Evolutionary conservation across 2,888 invertebrate genomes (phyloP).

Genomic region (Polymixis flavicincta): DNA sequence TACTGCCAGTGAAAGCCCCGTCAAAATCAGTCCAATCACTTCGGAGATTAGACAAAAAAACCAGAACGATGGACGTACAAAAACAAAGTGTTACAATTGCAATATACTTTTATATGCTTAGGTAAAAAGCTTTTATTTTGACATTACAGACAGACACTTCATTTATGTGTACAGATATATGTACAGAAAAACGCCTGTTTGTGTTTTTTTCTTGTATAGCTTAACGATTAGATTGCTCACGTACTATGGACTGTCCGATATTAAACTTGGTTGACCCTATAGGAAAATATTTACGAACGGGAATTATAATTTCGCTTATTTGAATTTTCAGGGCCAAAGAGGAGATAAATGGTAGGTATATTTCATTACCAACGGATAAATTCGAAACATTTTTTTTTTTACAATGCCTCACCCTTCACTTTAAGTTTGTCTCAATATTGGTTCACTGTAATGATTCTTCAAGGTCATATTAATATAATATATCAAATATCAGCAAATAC

Average conservation of each 20-base stretch:
- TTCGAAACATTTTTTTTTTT: neutral
- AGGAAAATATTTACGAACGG: neutral
- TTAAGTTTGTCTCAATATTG: slow-evolving; percentile 12
- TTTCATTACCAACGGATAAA: neutral
- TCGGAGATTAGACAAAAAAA: too few relatives aligned
- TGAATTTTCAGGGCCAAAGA: neutral
- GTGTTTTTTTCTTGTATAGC: neutral
- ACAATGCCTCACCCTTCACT: neutral
- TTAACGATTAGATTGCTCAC: neutral
- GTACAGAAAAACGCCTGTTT: neutral
- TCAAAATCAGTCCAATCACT: too few relatives aligned
- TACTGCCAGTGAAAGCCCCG: too few relatives aligned
- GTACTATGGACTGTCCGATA: too few relatives aligned
- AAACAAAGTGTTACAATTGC: too few relatives aligned
- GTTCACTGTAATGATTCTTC: neutral
- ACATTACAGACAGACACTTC: too few relatives aligned
- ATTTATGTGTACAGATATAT: too few relatives aligned
- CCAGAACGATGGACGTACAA: too few relatives aligned
- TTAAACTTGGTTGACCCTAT: neutral
- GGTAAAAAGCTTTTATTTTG: too few relatives aligned
- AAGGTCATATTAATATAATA: neutral
- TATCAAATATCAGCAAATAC: slow-evolving; percentile 27
- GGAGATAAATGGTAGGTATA: neutral
- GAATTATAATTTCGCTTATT: neutral
- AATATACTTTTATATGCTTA: too few relatives aligned